Percentiles rank a stretch among this genome's conserved stretches.
These are phyloP conservation scores for Carollia perspicillata DNA, from an alignment of 2,113 vertebrate species.

Conservation along the genomic window DNA sequence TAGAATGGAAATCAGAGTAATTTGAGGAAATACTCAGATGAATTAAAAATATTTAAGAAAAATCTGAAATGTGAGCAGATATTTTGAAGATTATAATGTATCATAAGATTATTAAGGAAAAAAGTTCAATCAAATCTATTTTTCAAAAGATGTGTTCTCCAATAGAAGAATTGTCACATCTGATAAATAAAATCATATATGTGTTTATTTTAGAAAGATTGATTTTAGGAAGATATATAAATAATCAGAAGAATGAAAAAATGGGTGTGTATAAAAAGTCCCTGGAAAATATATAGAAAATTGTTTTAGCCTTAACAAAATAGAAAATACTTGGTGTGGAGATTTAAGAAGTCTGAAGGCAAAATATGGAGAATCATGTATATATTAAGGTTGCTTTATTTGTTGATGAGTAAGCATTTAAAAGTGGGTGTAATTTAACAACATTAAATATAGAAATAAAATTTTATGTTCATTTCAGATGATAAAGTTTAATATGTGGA, in stretches of 20 bases:
- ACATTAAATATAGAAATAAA: background rate
- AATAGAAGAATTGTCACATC: background rate
- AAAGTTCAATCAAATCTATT: background rate
- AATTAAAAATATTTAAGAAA: background rate
- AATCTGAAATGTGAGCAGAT: background rate
- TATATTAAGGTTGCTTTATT: background rate
- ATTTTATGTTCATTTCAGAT: background rate
- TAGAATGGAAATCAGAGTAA: background rate
- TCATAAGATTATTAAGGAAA: background rate
- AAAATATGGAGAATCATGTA: background rate
- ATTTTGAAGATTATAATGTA: background rate
- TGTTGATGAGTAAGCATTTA: background rate
- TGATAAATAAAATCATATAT: background rate
- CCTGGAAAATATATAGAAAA: background rate
- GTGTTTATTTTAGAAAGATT: background rate
- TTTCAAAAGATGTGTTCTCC: background rate
- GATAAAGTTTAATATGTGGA: background rate
- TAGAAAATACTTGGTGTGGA: background rate
- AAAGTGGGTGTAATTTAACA: background rate
- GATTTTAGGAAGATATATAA: background rate
- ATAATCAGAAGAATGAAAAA: background rate
- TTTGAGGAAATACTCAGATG: background rate
- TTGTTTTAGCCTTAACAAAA: background rate
- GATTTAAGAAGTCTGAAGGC: background rate
- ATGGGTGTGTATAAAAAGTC: background rate